These are phyloP conservation scores for Macroramphosus scolopax DNA, from an alignment of 2,797 vertebrate species.

Conservation along the genomic window DNA sequence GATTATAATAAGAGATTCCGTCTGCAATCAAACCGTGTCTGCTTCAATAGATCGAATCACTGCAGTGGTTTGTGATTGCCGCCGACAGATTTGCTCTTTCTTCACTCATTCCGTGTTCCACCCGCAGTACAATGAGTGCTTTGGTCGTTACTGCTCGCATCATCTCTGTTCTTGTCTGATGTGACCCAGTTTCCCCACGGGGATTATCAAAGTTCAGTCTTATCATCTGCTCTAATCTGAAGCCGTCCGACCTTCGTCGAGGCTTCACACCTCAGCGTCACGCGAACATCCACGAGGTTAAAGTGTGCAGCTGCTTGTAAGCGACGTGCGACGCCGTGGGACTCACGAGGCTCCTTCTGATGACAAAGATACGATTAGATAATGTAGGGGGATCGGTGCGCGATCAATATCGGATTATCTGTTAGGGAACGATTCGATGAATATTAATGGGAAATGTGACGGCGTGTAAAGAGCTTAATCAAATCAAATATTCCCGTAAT, in stretches of 20 bases:
- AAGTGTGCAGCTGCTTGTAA: neutral
- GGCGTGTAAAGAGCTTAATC: constrained; percentile 24
- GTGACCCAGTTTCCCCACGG: constrained; percentile 45
- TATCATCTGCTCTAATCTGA: constrained; percentile 55
- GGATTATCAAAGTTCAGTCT: constrained; percentile 60
- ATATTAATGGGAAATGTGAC: constrained; percentile 44
- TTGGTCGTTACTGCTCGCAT: constrained; percentile 37
- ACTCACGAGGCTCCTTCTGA: neutral
- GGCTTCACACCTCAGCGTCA: constrained; percentile 23
- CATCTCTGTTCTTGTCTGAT: constrained; percentile 27
- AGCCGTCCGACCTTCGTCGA: constrained; percentile 41
- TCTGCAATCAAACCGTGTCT: no score
- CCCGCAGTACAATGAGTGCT: constrained; percentile 12
- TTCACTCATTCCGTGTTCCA: constrained; percentile 2
- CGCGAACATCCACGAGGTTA: neutral
- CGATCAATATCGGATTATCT: constrained; percentile 37
- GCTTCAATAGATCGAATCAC: no score
- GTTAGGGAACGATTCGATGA: constrained; percentile 31
- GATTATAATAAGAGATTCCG: no score
- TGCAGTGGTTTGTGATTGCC: no score
- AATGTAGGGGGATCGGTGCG: neutral
- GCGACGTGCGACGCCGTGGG: neutral
- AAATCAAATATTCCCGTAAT: constrained; percentile 25
- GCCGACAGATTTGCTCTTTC: no score
- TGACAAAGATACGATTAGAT: constrained; percentile 11